A percentile compares a stretch with the other conserved stretches of the same genome.
These are phyloP conservation scores for Remorina albescens DNA, from an alignment of 2,797 vertebrate genomes.

Conservation along the genomic window DNA sequence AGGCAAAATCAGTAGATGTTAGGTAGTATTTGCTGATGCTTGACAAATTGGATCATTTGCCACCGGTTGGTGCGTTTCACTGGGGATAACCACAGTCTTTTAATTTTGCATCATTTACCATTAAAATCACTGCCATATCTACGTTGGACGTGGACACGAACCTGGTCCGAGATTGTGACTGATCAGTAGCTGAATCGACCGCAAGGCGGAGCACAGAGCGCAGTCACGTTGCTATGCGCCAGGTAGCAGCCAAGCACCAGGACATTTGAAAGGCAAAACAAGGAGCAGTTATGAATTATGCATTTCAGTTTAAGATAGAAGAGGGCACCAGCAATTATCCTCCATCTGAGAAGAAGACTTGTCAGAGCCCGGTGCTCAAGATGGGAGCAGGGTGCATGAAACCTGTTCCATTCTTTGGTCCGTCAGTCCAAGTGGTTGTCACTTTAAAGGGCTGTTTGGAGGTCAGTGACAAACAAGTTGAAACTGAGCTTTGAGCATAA, in stretches of 20 bases:
- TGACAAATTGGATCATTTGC: conserved; percentile 18
- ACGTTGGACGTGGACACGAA: background rate
- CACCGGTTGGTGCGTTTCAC: background rate
- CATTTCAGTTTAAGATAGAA: conserved; percentile 32
- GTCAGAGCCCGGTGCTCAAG: background rate
- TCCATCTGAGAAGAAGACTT: conserved; percentile 5
- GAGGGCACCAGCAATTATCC: background rate
- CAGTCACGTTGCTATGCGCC: background rate
- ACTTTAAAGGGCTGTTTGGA: background rate
- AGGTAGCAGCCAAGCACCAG: background rate
- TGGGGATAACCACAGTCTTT: background rate
- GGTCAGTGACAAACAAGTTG: conserved; percentile 5
- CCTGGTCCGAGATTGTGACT: background rate
- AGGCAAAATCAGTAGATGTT: background rate
- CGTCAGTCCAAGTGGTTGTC: background rate
- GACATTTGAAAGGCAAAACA: conserved; percentile 42
- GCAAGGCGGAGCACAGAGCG: background rate
- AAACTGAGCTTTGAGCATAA: background rate
- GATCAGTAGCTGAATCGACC: background rate
- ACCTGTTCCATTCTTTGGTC: background rate
- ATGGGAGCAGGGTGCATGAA: background rate
- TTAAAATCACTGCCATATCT: background rate
- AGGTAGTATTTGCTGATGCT: conserved; percentile 11
- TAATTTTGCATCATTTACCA: conserved; percentile 1
- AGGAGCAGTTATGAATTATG: conserved; percentile 39